Evolutionary conservation across 2,113 vertebrate species (phyloP).

Genomic region (Leiothrix lutea): DNA sequence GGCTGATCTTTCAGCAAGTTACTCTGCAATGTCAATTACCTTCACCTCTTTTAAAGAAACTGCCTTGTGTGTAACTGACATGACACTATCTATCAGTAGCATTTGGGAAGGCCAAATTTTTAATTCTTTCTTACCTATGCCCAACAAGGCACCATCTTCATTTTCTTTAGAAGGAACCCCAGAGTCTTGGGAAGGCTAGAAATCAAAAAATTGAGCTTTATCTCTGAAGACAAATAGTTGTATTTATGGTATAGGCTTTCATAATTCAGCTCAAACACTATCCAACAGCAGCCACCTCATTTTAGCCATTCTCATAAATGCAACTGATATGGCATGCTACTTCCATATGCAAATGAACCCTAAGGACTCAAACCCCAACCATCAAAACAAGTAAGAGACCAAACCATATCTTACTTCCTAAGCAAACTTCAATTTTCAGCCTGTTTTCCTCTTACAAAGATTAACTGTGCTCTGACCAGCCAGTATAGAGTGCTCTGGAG

Average conservation of each 20-base stretch:
- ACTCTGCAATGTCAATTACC: neutral
- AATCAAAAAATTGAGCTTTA: neutral
- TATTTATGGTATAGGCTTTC: neutral
- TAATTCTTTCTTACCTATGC: constrained; percentile 33
- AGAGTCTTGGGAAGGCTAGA: neutral
- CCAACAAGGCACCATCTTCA: neutral
- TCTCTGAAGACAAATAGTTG: neutral
- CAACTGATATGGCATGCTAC: neutral
- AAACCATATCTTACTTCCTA: neutral
- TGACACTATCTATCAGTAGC: neutral
- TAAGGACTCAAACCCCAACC: neutral
- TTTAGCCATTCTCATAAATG: neutral
- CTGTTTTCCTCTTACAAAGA: neutral
- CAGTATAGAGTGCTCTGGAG: neutral
- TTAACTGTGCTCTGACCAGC: neutral
- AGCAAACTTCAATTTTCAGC: neutral
- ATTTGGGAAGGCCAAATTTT: neutral
- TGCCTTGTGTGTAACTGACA: neutral
- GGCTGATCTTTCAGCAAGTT: neutral
- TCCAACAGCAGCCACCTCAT: neutral
- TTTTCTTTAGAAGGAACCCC: neutral
- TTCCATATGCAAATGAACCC: neutral
- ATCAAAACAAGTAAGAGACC: neutral
- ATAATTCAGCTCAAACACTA: neutral
- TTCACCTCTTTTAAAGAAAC: neutral